Evolutionary conservation across 2,888 invertebrate genomes (phyloP), one percentile per base, ranked within the genome.

Genomic region (Dione vanillae): DNA sequence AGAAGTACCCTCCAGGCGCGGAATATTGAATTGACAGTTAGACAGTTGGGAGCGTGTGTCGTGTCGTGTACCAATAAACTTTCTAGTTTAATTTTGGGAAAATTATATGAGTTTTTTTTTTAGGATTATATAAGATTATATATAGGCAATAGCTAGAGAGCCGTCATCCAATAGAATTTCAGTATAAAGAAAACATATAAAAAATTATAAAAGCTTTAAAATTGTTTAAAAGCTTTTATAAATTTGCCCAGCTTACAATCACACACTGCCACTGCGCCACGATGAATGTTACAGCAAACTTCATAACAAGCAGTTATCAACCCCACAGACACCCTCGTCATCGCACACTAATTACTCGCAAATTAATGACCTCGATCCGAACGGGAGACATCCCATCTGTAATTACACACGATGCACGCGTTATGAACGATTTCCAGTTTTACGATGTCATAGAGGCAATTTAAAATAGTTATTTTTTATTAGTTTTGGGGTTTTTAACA

Each of bases 281-380:
- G 27, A 27, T 14, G 52, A n/a, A n/a, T n/a, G n/a, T n/a, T n/a
- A 9, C 52, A 3, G 27, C 35, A 54, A 27, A 16, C 20, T 47
- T 27, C 20, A 27, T 45, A 40, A 64, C 16, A 67, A 61, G 51
- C 41, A 41, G 41, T 61, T 67, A 64, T 64, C 37, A 64, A 49
- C 64, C 64, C 64, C 12, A 9, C 5, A 35, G 16, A 16, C 64
- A 51, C 64, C 51, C 64, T 14, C 64, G 40, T 37, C 41, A 59
- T 16, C 14, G 19, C 40, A 2, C 45, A 61, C 45, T 64, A 64
- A 64, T 64, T 64, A 64, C 64, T 40, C 19, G 51, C 64, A 51
- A 51, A 64, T 64, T 51, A 51, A 64, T 64, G 27, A 37, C 51
- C 64, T 49, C 49, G 51, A 64, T 64, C 49, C 51, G 51, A 27